Base-by-base conservation (phyloP, 2,113 vertebrate genomes). In the Macaca nemestrina region DNA sequence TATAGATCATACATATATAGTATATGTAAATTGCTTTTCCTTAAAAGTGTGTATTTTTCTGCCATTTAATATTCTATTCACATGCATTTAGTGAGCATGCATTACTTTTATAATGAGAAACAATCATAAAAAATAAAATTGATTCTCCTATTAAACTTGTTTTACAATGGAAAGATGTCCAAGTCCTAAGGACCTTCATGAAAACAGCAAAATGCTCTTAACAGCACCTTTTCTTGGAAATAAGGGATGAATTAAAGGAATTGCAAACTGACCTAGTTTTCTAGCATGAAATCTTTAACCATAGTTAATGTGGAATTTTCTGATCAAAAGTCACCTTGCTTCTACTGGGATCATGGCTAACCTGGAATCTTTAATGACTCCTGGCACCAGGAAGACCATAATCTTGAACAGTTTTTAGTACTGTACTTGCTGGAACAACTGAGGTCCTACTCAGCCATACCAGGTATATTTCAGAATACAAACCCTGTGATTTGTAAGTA, bases 241-340 rank as follows among this genome's bases (percentile, higher is more conserved):
- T 82, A 87, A 95, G 64, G 13, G 6, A 35, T 30, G 6, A 68
- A 84, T 89, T 86, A 94, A 94, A 95, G 30, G 40, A 89, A 73
- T 89, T 45, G 73, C 79, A 92, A 73, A 84, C 48, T 78, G 25
- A 88, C 50, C 86, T 68, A 95, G 48, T 81, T 92, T 88, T 70
- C 75, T 64, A 72, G 17, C 9, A 8, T 92, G 55, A 82, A 89
- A 68, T 84, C 32, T 90, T 96, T 93, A 93, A 89, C 87, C 80
- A 25, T 43, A 72, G 75, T 90, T 96, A 92, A 90, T 64, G 27
- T 80, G 59, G 16, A 52, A 32, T 59, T 97, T 96, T 93, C 48
- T 88, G 48, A 94, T 90, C 72, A 59, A 50, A 95, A 87, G 55
- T 85, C 45, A 92, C 32, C 43, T 96, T 70, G 43, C 64, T 93